These are phyloP conservation scores for Zonitis immaculata DNA, from an alignment of 2,888 invertebrate species.

Conservation along the genomic window DNA sequence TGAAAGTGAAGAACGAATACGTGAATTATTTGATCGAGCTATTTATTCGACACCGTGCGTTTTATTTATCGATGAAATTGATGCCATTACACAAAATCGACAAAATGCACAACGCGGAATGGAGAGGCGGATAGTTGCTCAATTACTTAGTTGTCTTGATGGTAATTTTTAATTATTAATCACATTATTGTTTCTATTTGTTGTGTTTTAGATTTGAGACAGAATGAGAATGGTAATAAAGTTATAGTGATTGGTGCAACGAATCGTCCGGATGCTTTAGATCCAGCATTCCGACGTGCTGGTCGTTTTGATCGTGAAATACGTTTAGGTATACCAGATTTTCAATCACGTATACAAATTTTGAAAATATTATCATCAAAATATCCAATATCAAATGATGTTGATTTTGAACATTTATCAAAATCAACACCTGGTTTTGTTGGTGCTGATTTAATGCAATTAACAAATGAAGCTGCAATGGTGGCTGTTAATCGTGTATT, in stretches of 20 bases:
- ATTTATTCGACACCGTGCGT: slow-evolving; percentile 70
- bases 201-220: slow-evolving; percentile 54
- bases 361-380: slow-evolving; percentile 61
- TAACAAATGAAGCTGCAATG: slow-evolving; percentile 84
- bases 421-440: slow-evolving; percentile 92
- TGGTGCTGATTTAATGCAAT: slow-evolving; percentile 85
- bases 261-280: slow-evolving; percentile 86
- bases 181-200: too few relatives aligned
- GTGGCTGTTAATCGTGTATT: slow-evolving; percentile 70
- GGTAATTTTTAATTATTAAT: too few relatives aligned
- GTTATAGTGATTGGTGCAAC: slow-evolving; percentile 94
- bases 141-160: slow-evolving; percentile 85
- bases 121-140: slow-evolving; percentile 93
- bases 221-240: slow-evolving; percentile 54
- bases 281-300: slow-evolving; percentile 85
- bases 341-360: slow-evolving; percentile 75
- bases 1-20: slow-evolving; percentile 89
- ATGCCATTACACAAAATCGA: slow-evolving; percentile 89
- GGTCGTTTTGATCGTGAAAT: slow-evolving; percentile 95
- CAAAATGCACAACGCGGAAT: slow-evolving; percentile 90
- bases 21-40: slow-evolving; percentile 87
- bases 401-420: slow-evolving; percentile 71
- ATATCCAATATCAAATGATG: slow-evolving; percentile 62
- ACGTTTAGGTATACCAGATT: slow-evolving; percentile 87
- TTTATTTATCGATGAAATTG: slow-evolving; percentile 94